A percentile compares a stretch with the other conserved stretches of the same genome.
Conservation (phyloP, 2,888 invertebrate species). For the Caenorhabditis afra region DNA sequence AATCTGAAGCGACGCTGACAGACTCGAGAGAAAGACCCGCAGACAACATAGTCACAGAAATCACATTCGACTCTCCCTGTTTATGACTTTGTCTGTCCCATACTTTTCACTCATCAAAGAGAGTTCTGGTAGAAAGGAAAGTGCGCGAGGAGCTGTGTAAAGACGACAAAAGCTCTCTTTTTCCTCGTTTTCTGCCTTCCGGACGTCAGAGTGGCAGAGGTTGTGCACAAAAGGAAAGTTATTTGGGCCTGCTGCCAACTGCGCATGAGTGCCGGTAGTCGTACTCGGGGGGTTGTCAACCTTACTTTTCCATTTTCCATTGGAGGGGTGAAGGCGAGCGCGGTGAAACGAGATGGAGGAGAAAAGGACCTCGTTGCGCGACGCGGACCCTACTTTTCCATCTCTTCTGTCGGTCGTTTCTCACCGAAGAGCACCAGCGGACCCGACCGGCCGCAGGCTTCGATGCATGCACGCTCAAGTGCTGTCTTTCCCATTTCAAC, state of each 20-base stretch:
- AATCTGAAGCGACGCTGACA: constrained; percentile 27
- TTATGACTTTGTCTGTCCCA: constrained; percentile 7
- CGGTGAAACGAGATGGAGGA: constrained; percentile 11
- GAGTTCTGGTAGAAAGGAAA: constrained; percentile 5
- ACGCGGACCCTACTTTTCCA: constrained; percentile 43
- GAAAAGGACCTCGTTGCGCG: constrained; percentile 45
- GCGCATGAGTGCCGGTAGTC: constrained; percentile 43
- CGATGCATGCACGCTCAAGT: constrained; percentile 55
- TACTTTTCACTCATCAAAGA: background rate
- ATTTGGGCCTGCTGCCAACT: constrained; percentile 15
- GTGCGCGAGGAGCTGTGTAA: constrained; percentile 3
- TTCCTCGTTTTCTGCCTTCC: background rate
- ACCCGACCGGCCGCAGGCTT: constrained; percentile 27
- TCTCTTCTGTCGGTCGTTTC: constrained; percentile 53
- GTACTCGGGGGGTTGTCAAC: constrained; percentile 46
- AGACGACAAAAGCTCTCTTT: constrained; percentile 9
- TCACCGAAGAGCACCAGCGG: constrained; percentile 55
- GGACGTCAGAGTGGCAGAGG: constrained; percentile 8
- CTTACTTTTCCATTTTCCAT: constrained; percentile 23
- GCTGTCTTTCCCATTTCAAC: constrained; percentile 52
- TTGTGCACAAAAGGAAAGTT: constrained; percentile 40
- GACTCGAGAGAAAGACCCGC: constrained; percentile 18
- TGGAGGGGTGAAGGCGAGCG: constrained; percentile 8
- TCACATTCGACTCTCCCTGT: constrained; percentile 14
- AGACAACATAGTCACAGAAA: constrained; percentile 29